Base-by-base conservation (phyloP, 2,113 vertebrate genomes). In the Bubo blakistoni region DNA sequence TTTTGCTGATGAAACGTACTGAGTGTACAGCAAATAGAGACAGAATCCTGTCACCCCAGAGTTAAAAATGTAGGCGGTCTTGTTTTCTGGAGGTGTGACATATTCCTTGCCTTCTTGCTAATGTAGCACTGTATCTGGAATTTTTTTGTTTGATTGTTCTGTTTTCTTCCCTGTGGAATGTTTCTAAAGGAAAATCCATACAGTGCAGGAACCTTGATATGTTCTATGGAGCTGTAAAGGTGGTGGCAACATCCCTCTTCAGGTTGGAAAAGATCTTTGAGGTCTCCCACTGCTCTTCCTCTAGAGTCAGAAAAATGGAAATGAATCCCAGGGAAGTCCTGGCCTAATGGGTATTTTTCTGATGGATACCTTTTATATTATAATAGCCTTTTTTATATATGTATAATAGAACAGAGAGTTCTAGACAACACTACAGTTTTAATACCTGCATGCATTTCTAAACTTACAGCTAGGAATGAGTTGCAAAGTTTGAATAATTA, bases 91-190 rank as follows among this genome's bases (percentile, higher is more conserved):
- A 77, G 49, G 17, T 59, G 81, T 63, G 91, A 36, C 77, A 20
- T 51, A 20, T 29, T 51, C 40, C 10, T 1, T 29, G 13, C 16
- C 49, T 55, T 22, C 42, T 16, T 54, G 34, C 80, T 19, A 70
- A 26, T 1, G 1, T 46, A 42, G 16, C 40, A 5, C 21, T 32
- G 0, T 1, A 38, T 8, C 58, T 46, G n/a, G 67, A 27, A 17
- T 7, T 21, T 24, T 80, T 80, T 13, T 29, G 9, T 30, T 52
- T 59, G 27, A 2, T 27, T 16, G 10, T 19, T 86, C 36, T 46
- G 11, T 49, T 86, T 66, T 25, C 66, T 63, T 46, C 16, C 40
- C 71, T 5, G 21, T 58, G n/a, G 54, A 88, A 42, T 3, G 5
- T 55, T 81, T 81, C 38, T 62, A 29, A 65, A 72, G 80, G 79